These are phyloP conservation scores for Eristalinus aeneus DNA, from an alignment of 2,888 invertebrate species.

Conservation along the genomic window DNA sequence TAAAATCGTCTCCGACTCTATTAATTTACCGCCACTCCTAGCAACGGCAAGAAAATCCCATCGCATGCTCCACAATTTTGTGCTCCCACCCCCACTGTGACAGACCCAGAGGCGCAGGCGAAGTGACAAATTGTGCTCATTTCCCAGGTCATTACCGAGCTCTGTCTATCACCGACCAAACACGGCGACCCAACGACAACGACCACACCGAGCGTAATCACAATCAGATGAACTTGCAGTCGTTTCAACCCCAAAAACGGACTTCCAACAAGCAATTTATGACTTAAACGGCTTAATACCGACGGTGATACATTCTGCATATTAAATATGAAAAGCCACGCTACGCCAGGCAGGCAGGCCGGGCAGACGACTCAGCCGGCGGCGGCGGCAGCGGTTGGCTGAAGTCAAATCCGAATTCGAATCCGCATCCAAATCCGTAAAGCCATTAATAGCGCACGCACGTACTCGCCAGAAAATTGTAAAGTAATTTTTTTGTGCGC, in stretches of 20 bases:
- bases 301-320: slow-evolving; percentile 60
- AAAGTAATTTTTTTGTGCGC: slow-evolving; percentile 56
- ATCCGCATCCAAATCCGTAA: slow-evolving; percentile 56
- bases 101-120: background rate
- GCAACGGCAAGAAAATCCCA: background rate
- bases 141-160: background rate
- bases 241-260: slow-evolving; percentile 54
- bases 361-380: background rate
- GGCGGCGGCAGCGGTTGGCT: background rate
- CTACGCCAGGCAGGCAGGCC: slow-evolving; percentile 12
- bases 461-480: slow-evolving; percentile 69
- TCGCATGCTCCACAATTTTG: too few relatives aligned
- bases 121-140: background rate
- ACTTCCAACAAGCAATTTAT: slow-evolving; percentile 60
- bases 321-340: slow-evolving; percentile 62
- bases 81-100: background rate
- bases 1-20: background rate
- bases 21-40: background rate
- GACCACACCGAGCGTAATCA: slow-evolving; percentile 19
- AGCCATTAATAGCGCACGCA: slow-evolving; percentile 68
- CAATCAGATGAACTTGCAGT: slow-evolving; percentile 44
- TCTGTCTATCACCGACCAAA: background rate
- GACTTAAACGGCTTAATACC: slow-evolving; percentile 65
- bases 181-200: background rate
- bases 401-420: slow-evolving; percentile 50